These are phyloP conservation scores for Apantesis nais DNA, from an alignment of 2,888 invertebrate species.

Conservation along the genomic window DNA sequence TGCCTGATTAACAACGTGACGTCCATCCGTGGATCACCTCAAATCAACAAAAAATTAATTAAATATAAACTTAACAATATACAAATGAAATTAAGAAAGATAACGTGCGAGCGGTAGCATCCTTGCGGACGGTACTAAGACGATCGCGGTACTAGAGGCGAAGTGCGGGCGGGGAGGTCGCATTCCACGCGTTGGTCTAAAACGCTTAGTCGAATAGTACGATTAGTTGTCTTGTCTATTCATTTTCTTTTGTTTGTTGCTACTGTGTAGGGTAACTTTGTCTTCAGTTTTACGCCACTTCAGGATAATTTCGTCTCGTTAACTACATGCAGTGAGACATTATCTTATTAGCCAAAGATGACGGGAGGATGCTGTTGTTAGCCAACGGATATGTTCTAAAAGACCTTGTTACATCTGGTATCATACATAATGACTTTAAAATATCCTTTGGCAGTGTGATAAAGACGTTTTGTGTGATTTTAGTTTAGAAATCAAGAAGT, in stretches of 20 bases:
- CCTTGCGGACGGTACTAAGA: no score
- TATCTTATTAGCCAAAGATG: slow-evolving; percentile 47
- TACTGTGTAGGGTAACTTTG: background rate
- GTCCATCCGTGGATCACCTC: no score
- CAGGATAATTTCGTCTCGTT: slow-evolving; percentile 17
- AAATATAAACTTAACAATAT: no score
- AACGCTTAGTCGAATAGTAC: no score
- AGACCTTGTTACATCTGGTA: slow-evolving; percentile 36
- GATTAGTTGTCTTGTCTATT: background rate
- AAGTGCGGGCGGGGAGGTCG: no score
- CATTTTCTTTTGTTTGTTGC: background rate
- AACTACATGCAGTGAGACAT: slow-evolving; percentile 28
- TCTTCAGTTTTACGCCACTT: background rate
- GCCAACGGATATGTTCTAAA: slow-evolving; percentile 43
- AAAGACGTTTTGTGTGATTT: background rate
- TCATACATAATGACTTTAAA: slow-evolving; percentile 13
- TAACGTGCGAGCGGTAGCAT: no score
- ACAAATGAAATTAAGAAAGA: no score
- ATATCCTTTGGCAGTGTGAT: slow-evolving; percentile 3
- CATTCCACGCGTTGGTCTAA: no score
- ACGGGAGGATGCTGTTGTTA: slow-evolving; percentile 48
- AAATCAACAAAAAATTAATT: no score
- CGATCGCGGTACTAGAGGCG: no score
- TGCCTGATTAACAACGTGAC: no score
- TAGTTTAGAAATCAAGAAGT: background rate